Evolutionary conservation across 2,797 vertebrate species (phyloP).

Genomic region (Leuciscus waleckii): DNA sequence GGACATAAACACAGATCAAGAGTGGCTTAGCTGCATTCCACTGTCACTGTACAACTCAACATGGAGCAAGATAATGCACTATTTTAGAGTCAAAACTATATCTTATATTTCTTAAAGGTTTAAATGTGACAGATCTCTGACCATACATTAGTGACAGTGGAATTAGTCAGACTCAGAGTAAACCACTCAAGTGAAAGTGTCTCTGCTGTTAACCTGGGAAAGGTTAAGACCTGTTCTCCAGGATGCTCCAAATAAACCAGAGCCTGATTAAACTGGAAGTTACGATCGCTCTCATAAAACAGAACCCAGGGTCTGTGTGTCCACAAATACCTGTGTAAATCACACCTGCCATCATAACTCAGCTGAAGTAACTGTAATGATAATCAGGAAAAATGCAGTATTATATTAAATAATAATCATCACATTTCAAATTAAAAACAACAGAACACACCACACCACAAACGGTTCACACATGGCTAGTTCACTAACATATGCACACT

Average conservation of each 20-base stretch:
- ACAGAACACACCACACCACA: not conserved
- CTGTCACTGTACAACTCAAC: not conserved
- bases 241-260: slow-evolving; percentile 49
- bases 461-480: not conserved
- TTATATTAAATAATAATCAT: not conserved
- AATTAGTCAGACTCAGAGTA: not conserved
- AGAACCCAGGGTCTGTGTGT: slow-evolving; percentile 15
- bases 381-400: not conserved
- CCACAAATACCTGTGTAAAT: slow-evolving; percentile 26
- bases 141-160: not conserved
- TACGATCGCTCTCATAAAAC: slow-evolving; percentile 36
- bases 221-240: slow-evolving; percentile 46
- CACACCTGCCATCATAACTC: not conserved
- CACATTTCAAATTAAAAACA: not conserved
- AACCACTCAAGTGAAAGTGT: slow-evolving; percentile 31
- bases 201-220: slow-evolving; percentile 34
- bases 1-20: slow-evolving; percentile 7
- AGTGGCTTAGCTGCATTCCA: not conserved
- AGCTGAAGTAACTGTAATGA: not conserved
- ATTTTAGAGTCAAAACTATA: not conserved
- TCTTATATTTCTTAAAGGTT: not conserved
- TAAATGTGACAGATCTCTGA: not conserved
- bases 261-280: slow-evolving; percentile 40
- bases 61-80: not conserved
- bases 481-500: not conserved